Conservation (phyloP, 2,888 invertebrate species). For the Neoascia interrupta region DNA sequence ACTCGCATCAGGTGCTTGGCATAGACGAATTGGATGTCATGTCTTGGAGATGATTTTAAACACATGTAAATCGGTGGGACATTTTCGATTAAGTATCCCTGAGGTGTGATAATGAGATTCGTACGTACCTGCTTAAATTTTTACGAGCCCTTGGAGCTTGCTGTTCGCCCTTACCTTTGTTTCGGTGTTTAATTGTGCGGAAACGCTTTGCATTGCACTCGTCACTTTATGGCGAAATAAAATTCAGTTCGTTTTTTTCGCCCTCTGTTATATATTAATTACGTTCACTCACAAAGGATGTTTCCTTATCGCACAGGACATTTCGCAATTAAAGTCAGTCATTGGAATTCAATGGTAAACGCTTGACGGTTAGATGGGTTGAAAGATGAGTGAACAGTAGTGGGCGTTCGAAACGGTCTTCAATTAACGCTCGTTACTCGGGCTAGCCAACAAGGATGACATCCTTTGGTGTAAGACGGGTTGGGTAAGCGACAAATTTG, state of each 20-base stretch:
- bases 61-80: slow-evolving; percentile 47
- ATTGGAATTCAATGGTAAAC: slow-evolving; percentile 45
- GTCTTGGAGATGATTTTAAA: slow-evolving; percentile 23
- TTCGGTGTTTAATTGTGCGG: slow-evolving; percentile 45
- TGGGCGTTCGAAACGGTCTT: slow-evolving; percentile 40
- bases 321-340: slow-evolving; percentile 64
- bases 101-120: slow-evolving; percentile 74
- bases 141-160: neutral
- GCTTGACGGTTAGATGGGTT: slow-evolving; percentile 40
- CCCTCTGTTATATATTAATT: slow-evolving; percentile 27
- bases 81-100: slow-evolving; percentile 70
- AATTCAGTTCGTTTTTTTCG: neutral
- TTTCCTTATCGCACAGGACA: slow-evolving; percentile 46
- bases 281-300: slow-evolving; percentile 39
- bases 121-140: slow-evolving; percentile 10
- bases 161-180: neutral
- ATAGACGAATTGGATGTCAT: slow-evolving; percentile 26
- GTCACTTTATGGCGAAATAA: slow-evolving; percentile 16
- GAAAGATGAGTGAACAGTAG: slow-evolving; percentile 37
- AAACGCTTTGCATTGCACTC: slow-evolving; percentile 36
- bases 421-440: slow-evolving; percentile 44
- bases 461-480: neutral
- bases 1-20: neutral
- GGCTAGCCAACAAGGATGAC: slow-evolving; percentile 30
- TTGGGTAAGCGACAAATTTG: slow-evolving; percentile 19